phyloP scores from a whole-genome alignment of 2,797 vertebrate genomes.

The Eulemur mongoz region DNA sequence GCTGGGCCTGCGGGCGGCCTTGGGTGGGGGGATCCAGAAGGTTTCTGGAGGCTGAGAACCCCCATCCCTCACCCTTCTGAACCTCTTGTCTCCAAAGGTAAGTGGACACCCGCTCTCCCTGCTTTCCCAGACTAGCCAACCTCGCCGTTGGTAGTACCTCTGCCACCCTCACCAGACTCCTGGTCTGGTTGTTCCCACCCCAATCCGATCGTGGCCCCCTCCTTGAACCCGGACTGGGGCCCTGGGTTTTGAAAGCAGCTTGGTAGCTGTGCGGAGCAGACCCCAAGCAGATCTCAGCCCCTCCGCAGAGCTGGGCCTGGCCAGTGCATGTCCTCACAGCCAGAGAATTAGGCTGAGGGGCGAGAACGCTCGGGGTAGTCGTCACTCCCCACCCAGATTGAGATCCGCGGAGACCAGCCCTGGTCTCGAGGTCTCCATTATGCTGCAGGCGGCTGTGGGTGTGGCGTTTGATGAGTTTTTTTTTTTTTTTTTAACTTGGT shows the following conservation, averaged over 20 bases:
- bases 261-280: background rate
- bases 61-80: conserved; percentile 6
- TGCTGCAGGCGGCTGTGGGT: conserved; percentile 18
- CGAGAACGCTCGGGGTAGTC: background rate
- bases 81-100: conserved; percentile 67
- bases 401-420: background rate
- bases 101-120: background rate
- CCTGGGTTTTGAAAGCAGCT: background rate
- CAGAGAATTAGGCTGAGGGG: background rate
- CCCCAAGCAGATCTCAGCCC: background rate
- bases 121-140: background rate
- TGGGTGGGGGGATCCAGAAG: conserved; percentile 16
- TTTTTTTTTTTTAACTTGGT: background rate
- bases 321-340: background rate
- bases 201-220: rapidly evolving
- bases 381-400: background rate
- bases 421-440: background rate
- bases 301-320: background rate
- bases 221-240: background rate
- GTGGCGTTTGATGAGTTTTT: conserved; percentile 46
- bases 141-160: background rate
- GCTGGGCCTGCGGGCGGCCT: background rate
- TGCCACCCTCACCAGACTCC: background rate
- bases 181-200: background rate
- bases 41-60: conserved; percentile 14